phyloP scores from a whole-genome alignment of 2,888 invertebrate genomes.

The Callimorpha dominula region DNA sequence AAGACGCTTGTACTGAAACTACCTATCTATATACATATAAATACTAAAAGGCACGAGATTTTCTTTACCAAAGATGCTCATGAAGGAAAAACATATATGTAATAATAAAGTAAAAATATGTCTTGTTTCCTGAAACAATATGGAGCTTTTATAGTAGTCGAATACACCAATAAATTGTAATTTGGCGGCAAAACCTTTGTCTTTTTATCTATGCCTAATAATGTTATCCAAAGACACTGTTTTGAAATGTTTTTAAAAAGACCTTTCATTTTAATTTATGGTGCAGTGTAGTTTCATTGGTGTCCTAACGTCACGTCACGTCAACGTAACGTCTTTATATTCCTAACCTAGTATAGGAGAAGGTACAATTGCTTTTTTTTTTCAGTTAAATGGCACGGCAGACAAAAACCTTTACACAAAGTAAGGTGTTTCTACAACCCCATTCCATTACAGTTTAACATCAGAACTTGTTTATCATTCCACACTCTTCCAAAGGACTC shows the following conservation, averaged over 20 bases:
- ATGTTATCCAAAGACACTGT: conserved; percentile 11
- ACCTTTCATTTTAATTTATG: not conserved
- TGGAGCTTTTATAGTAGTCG: not conserved
- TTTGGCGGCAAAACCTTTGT: conserved; percentile 27
- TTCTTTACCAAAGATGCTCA: not conserved
- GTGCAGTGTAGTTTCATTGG: not conserved
- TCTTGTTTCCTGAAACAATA: not conserved
- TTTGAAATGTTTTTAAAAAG: not conserved
- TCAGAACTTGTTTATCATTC: too few species aligned
- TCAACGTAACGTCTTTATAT: too few species aligned
- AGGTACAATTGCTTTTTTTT: too few species aligned
- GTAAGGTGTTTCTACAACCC: too few species aligned
- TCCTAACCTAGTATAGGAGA: too few species aligned
- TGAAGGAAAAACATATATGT: not conserved
- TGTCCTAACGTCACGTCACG: too few species aligned
- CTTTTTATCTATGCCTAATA: conserved; percentile 29
- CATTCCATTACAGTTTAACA: too few species aligned
- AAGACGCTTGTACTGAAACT: not conserved
- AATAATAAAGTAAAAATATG: not conserved
- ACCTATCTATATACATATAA: too few species aligned
- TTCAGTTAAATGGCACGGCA: too few species aligned
- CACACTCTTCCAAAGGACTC: too few species aligned
- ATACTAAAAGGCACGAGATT: not conserved
- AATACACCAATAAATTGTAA: not conserved
- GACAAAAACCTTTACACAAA: too few species aligned